Evolutionary conservation across 2,113 vertebrate genomes (phyloP).

Genomic region (Xiphorhynchus elegans): DNA sequence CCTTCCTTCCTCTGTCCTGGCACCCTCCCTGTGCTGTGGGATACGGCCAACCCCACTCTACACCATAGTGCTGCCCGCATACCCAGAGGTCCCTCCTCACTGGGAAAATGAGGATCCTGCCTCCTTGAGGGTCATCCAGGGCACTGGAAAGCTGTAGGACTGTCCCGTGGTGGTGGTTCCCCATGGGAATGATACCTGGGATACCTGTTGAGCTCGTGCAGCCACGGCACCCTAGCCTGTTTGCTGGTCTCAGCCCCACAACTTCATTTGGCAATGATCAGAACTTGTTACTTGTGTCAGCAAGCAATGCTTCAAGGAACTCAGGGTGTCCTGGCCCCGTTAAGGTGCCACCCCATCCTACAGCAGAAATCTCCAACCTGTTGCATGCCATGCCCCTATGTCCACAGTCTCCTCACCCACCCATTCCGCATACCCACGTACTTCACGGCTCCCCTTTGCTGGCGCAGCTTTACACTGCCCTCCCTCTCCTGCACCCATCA

Average conservation of each 20-base stretch:
- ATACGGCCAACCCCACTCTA: background rate
- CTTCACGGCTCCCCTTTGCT: background rate
- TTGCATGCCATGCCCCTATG: background rate
- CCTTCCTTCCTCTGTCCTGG: background rate
- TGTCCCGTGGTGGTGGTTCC: background rate
- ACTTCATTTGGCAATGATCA: background rate
- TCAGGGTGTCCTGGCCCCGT: too few species aligned
- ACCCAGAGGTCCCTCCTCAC: background rate
- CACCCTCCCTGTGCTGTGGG: fast-evolving
- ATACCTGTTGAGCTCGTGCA: background rate
- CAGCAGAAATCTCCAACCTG: background rate
- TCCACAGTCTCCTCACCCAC: too few species aligned
- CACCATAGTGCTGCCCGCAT: fast-evolving
- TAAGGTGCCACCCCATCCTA: background rate
- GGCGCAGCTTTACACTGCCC: background rate
- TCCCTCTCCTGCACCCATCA: background rate
- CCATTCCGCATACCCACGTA: fast-evolving
- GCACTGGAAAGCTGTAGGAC: background rate
- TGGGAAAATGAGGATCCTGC: fast-evolving
- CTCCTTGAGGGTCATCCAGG: background rate
- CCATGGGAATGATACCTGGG: background rate
- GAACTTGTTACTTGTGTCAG: background rate
- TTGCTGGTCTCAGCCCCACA: background rate
- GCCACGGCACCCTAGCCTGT: background rate
- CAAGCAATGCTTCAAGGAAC: fast-evolving